Conservation (phyloP, 2,113 vertebrate species). For the Chaetops frenatus region DNA sequence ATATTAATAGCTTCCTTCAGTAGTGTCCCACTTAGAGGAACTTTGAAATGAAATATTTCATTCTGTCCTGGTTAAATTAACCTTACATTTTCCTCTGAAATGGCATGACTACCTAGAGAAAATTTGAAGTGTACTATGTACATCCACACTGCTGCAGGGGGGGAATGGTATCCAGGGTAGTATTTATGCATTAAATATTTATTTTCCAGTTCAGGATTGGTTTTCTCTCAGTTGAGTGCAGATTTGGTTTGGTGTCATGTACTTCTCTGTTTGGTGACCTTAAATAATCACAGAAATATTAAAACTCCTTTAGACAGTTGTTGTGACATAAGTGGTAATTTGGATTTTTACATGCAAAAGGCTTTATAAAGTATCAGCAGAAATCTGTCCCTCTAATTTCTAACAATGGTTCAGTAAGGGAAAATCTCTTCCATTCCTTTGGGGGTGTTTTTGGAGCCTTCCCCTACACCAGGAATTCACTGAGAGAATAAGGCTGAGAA, state of each 20-base stretch:
- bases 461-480: not conserved
- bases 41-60: constrained; percentile 18
- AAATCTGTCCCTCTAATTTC: not conserved
- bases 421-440: not conserved
- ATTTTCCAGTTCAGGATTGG: not conserved
- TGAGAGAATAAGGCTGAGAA: not conserved
- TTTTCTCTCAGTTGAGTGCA: not conserved
- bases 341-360: not conserved
- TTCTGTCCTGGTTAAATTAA: constrained; percentile 41
- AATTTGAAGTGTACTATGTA: not conserved
- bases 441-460: not conserved
- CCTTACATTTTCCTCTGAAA: constrained; percentile 36
- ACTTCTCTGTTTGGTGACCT: not conserved
- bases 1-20: constrained; percentile 25
- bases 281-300: not conserved
- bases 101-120: not conserved
- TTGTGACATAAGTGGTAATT: not conserved
- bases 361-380: not conserved
- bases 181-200: constrained; percentile 48
- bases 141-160: not conserved
- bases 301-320: not conserved
- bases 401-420: not conserved
- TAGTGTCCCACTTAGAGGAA: not conserved
- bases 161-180: not conserved
- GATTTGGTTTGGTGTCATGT: not conserved